Base-by-base conservation (phyloP, 2,113 vertebrate genomes). In the Ageneiosus marmoratus region DNA sequence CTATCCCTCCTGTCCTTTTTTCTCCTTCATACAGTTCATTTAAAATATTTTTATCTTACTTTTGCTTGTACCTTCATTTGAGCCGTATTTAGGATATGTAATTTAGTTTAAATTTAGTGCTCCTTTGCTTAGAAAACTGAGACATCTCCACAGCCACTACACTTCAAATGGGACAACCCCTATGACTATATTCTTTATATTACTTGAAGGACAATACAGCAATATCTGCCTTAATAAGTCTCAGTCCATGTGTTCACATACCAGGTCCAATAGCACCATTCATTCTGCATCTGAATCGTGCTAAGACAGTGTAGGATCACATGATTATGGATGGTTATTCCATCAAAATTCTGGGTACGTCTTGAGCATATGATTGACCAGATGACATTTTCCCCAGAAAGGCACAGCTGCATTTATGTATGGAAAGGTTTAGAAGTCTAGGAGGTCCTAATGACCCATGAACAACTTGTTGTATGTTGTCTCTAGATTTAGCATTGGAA, bases 371-470 rank as follows among this genome's bases (percentile, higher is more conserved):
- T 84, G 83, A 79, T 79, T 73, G 76, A 84, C 58, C 83, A 79
- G 53, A 84, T 79, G 55, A 84, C 32, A 78, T 51, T 32, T 37
- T 79, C 63, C 18, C 53, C 27, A 48, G 51, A 79, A 44, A 83
- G 81, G 41, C 81, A 46, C 82, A 83, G 82, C 81, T 53, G 10
- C 50, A 56, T 77, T 56, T 65, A 67, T 13, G n/a, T 48, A 76
- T 50, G 55, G 27, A 55, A 22, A 77, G 48, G 2, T n/a, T 69
- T 20, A 37, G 51, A 72, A 79, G 20, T 62, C 70, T 69, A 76
- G 83, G 76, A 73, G 83, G 83, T 84, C 76, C 76, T 24, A 79
- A 51, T 73, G 53, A 79, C 53, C 55, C 82, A 83, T 62, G 77
- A 79, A 84, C 13, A 79, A 51, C 6, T 27, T 70, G 27, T 24